These are phyloP conservation scores for Stenotaenia linearis DNA, from an alignment of 2,888 invertebrate species.

Conservation along the genomic window DNA sequence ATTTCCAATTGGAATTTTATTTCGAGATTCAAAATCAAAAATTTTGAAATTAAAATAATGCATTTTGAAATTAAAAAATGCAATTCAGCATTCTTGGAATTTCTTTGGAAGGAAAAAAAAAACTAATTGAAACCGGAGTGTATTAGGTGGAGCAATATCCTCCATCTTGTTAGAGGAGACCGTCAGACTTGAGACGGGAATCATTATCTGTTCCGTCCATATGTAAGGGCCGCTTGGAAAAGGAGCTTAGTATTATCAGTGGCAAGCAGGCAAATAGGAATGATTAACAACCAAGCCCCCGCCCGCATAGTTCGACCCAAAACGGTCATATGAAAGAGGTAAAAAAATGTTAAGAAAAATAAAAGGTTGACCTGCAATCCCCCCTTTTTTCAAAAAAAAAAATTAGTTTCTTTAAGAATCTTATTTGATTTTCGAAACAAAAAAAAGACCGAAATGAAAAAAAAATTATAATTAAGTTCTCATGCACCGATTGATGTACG, in stretches of 20 bases:
- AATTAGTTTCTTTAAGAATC: neutral
- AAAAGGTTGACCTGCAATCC: neutral
- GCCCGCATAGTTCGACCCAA: neutral
- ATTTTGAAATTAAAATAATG: neutral
- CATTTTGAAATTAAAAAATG: neutral
- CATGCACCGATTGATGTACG: neutral
- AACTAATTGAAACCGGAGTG: neutral
- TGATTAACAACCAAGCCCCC: constrained; percentile 27
- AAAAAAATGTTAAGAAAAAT: neutral
- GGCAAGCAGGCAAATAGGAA: constrained; percentile 24
- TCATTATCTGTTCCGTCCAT: constrained; percentile 27
- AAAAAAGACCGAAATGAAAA: neutral
- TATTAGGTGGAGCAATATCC: constrained; percentile 13
- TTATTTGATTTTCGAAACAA: neutral
- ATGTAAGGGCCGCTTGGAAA: constrained; percentile 16
- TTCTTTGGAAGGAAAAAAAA: neutral
- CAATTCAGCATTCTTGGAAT: neutral
- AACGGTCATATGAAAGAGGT: neutral
- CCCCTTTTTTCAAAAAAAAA: neutral
- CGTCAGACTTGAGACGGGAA: constrained; percentile 4
- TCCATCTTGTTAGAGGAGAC: constrained; percentile 3
- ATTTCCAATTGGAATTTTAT: no score
- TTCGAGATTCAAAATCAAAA: neutral
- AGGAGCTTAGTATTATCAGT: constrained; percentile 29
- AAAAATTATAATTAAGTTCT: neutral